A percentile compares a stretch with the other conserved stretches of the same genome.
phyloP scores from a whole-genome alignment of 2,113 vertebrate genomes.

The Mesembrinibis cayennensis region DNA sequence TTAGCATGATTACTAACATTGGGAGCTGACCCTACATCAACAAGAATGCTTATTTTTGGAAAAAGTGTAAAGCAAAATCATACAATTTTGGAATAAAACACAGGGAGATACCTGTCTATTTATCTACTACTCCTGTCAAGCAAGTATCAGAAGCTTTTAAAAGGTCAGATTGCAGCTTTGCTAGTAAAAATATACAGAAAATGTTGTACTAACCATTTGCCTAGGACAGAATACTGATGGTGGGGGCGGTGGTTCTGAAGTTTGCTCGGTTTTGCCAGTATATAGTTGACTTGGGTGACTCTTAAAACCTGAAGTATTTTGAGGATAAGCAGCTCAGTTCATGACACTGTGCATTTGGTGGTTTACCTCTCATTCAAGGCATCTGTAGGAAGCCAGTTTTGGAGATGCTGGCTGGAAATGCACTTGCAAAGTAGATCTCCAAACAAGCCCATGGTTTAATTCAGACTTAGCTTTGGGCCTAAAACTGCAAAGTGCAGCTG shows the following conservation, averaged over 20 bases:
- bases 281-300: not conserved
- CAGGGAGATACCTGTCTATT: fast-evolving
- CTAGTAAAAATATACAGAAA: not conserved
- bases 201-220: not conserved
- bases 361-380: not conserved
- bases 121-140: not conserved
- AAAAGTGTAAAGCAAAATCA: not conserved
- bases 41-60: not conserved
- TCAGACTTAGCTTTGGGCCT: not conserved
- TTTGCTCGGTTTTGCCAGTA: not conserved
- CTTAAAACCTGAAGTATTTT: not conserved
- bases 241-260: not conserved
- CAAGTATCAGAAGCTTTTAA: not conserved
- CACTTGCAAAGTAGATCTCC: not conserved
- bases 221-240: not conserved
- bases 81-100: not conserved
- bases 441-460: not conserved
- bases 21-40: not conserved
- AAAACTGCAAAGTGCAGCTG: not conserved
- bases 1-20: not conserved
- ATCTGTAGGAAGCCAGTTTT: not conserved
- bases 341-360: not conserved
- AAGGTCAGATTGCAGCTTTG: not conserved
- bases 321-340: not conserved
- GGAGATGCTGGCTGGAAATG: not conserved